Evolutionary conservation across 2,113 vertebrate species (phyloP).

Genomic region (Narcine bancroftii): DNA sequence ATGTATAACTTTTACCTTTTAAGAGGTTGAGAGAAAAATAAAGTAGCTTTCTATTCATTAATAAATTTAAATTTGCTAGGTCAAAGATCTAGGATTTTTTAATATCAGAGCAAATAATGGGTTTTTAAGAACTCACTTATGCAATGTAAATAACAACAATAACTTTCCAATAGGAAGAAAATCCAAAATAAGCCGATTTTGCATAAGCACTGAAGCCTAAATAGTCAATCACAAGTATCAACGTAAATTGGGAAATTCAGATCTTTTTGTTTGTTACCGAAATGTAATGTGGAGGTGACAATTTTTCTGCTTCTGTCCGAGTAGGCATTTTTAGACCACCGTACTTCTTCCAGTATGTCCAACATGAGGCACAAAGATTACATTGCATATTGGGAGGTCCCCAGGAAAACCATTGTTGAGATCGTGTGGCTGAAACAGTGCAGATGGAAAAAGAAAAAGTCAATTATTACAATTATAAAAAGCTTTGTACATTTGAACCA

Average conservation of each 20-base stretch:
- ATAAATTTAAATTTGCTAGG: no score
- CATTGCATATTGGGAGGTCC: slow-evolving; percentile 98
- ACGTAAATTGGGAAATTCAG: not conserved
- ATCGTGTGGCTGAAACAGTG: slow-evolving; percentile 72
- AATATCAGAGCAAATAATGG: no score
- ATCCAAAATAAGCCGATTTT: not conserved
- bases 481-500: not conserved
- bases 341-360: slow-evolving; percentile 98
- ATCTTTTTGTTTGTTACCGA: slow-evolving; percentile 55
- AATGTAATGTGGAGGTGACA: slow-evolving; percentile 69
- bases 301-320: slow-evolving; percentile 74
- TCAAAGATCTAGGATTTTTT: no score
- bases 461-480: not conserved
- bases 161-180: not conserved
- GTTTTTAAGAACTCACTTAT: no score
- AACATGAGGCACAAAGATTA: slow-evolving; percentile 87
- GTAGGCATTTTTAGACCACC: slow-evolving; percentile 96
- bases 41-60: not conserved
- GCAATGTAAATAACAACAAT: not conserved
- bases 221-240: not conserved
- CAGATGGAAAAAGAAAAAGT: slow-evolving; percentile 14
- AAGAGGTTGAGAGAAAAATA: not conserved
- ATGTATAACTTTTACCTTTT: no score
- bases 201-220: not conserved
- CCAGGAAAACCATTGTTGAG: slow-evolving; percentile 97